Base-by-base conservation (phyloP, 1,140 invertebrate species). In the Aphidius gifuensis region DNA sequence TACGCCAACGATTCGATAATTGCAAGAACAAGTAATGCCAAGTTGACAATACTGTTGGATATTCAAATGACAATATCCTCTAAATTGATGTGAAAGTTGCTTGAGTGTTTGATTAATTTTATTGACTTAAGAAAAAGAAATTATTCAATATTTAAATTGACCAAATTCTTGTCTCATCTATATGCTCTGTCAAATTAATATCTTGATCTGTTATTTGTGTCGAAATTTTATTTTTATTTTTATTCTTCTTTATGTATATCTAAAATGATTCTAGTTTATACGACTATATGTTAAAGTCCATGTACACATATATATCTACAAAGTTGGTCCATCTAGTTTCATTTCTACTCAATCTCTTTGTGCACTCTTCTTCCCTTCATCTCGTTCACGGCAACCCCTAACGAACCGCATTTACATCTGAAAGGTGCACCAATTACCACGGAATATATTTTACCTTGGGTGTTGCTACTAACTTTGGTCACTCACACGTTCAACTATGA, bases 351-450 rank as follows among this genome's bases (percentile, higher is more conserved):
- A 49, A 61, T 60, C 53, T 61, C 55, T 47, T 43, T 39, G 51
- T 48, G 40, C 62, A 57, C 55, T 64, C 60, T 64, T 66, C 57
- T 67, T 61, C 63, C 62, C 9, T 46, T 46, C 21, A 43, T 55
- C 53, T 56, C 45, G 43, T 32, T 8, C 66, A 55, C 61, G 59
- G 66, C 63, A 66, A 64, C 67, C 69, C 71, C 72, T 75, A 76
- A 75, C 73, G 73, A 76, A 74, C 73, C 74, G 66, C 72, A 76
- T 76, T 76, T 76, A 75, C 74, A 76, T 76, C 69, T 76, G 74
- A 76, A 76, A 76, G 74, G 72, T 70, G 64, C 64, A 67, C 71
- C 74, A 75, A 76, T 76, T 76, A 75, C 72, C 66, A 21, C 48
- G 46, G 64, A 67, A 49, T 66, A 64, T 71, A 67, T 76, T 75